Base-by-base conservation (phyloP, 2,888 invertebrate genomes). In the Tineola bisselliella region DNA sequence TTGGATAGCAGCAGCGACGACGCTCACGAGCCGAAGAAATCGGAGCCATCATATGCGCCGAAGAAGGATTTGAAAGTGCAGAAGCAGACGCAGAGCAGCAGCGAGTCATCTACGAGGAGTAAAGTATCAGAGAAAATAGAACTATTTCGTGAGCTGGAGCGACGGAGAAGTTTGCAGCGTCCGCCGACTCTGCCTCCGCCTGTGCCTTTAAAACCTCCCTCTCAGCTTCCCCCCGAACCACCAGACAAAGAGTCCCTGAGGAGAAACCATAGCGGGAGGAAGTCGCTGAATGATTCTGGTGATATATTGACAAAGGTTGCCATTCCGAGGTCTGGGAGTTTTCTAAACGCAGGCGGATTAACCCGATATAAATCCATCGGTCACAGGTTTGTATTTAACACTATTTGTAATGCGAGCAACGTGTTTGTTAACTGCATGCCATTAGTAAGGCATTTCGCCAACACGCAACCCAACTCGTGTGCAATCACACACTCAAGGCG, bases 251-350 rank as follows among this genome's bases (percentile, higher is more conserved):
- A 83, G 62, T 81, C 87, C 43, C 67, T 88, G 63, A 72, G 84
- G 64, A 74, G 88, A 68, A 86, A 77, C 65, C 87, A 87, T 65
- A 88, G 87, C 65, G 80, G 82, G 33, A 75, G 87, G 65, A 83
- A 87, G 63, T 86, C 87, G 33, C 69, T 84, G 25, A 86, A 76
- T 62, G 91, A 91, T 64, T 89, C 91, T 61, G 95, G 95, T 8
- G 95, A 95, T 75, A 92, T 94, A 68, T 79, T 95, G 68, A 95
- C 95, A 0, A 93, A 94, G 77, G 94, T 95, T 52, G 94, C 94
- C 44, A 92, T 95, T 69, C 95, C 95, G 12, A 89, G 95, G 68
- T 93, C 94, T 60, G 93, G 94, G 57, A 95, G 95, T 75, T 95
- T 95, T 73, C 87, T 95, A 52, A 95, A 94, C 69, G 92, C 94